These are phyloP conservation scores for Microplitis manilae DNA, from an alignment of 2,888 invertebrate species.

Conservation along the genomic window DNA sequence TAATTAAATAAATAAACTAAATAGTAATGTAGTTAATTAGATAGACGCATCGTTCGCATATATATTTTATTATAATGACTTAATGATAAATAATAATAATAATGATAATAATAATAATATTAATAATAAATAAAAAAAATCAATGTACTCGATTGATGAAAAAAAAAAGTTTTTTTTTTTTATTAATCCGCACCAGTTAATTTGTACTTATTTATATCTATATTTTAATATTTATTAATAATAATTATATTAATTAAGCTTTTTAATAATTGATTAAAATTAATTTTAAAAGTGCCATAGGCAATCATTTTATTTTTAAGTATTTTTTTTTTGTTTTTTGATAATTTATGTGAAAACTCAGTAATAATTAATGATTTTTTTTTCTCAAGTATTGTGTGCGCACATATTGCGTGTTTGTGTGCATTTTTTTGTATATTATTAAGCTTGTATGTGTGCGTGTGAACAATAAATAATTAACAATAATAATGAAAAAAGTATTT, in stretches of 20 bases:
- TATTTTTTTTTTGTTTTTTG: not conserved
- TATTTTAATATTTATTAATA: slow-evolving; percentile 58
- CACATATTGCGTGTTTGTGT: not conserved
- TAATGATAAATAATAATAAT: not conserved
- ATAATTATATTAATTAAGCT: slow-evolving; percentile 46
- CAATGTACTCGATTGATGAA: slow-evolving; percentile 31
- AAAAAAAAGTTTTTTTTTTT: slow-evolving; percentile 34
- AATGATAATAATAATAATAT: not conserved
- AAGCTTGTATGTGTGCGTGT: slow-evolving; percentile 1
- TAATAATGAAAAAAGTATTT: slow-evolving; percentile 35
- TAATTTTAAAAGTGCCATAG: not conserved
- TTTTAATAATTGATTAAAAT: slow-evolving; percentile 42
- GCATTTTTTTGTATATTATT: slow-evolving; percentile 17
- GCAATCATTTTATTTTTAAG: not conserved
- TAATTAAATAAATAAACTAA: not conserved
- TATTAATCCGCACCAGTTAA: not conserved
- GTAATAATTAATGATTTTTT: no score
- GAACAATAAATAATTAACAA: slow-evolving; percentile 36
- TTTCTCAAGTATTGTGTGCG: not conserved
- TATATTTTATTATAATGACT: slow-evolving; percentile 2
- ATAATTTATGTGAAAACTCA: not conserved
- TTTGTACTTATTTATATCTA: slow-evolving; percentile 1
- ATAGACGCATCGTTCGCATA: not conserved
- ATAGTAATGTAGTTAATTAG: not conserved
- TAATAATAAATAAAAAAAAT: slow-evolving; percentile 27